Evolutionary conservation across 2,888 invertebrate genomes (phyloP).

Genomic region (Syrista parreyssii): DNA sequence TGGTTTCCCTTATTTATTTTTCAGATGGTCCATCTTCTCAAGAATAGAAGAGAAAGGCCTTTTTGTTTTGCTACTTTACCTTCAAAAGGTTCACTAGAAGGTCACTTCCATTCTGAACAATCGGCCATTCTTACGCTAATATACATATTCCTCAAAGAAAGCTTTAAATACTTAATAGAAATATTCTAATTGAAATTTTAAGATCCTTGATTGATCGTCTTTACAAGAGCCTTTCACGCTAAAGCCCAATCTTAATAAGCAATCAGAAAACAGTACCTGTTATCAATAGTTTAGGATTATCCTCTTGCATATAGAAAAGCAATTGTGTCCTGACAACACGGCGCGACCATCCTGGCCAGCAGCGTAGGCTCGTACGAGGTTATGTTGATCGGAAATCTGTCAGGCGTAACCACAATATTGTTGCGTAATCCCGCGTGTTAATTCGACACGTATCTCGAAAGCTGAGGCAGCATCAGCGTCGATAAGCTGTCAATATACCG

Average conservation of each 20-base stretch:
- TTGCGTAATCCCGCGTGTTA: background rate
- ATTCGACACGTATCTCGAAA: background rate
- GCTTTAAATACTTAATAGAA: background rate
- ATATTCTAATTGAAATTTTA: background rate
- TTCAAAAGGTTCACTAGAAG: background rate
- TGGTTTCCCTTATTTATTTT: constrained; percentile 7
- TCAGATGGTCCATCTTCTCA: constrained; percentile 1
- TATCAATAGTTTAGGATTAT: background rate
- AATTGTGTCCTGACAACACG: background rate
- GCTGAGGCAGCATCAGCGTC: background rate
- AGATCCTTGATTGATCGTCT: background rate
- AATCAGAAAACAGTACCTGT: background rate
- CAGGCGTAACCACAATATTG: background rate
- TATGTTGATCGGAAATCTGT: background rate
- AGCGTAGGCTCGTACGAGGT: background rate
- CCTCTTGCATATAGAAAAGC: background rate
- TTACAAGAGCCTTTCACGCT: background rate
- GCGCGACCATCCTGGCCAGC: background rate
- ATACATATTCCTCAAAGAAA: background rate
- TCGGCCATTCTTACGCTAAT: background rate
- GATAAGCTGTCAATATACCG: background rate
- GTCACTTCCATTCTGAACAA: background rate
- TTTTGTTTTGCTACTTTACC: background rate
- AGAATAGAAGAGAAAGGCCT: background rate
- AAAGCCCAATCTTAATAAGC: background rate